Percentiles rank a stretch among this genome's conserved stretches.
These are phyloP conservation scores for Crocodylus rhombifer DNA, from an alignment of 2,797 vertebrate genomes.

Conservation along the genomic window DNA sequence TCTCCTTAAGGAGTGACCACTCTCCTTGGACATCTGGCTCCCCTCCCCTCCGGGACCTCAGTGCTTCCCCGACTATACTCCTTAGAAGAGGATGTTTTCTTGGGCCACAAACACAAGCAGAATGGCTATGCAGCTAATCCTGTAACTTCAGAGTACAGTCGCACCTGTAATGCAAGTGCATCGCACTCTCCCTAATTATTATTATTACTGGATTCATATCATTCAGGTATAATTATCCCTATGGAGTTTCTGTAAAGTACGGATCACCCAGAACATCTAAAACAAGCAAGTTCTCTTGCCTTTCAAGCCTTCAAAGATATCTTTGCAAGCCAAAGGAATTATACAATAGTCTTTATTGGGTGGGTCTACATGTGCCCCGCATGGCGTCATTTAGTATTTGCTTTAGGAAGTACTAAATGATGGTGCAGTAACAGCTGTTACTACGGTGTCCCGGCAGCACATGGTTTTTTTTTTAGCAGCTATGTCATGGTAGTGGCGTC, in stretches of 20 bases:
- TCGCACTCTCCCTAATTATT: not conserved
- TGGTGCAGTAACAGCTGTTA: no score
- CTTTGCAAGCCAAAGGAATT: not conserved
- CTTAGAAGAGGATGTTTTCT: not conserved
- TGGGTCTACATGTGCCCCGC: no score
- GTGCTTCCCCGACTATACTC: no score
- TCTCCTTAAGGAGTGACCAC: no score
- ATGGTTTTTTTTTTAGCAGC: no score
- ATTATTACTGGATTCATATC: not conserved
- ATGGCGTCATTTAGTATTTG: no score
- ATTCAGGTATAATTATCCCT: not conserved
- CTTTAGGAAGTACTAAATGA: no score
- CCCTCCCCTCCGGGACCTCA: no score
- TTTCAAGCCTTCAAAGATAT: not conserved
- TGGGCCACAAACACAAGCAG: not conserved
- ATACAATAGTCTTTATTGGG: no score
- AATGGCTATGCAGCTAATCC: not conserved
- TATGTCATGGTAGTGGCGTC: no score
- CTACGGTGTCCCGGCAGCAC: no score
- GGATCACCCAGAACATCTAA: not conserved
- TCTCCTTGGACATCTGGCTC: no score
- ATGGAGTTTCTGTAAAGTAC: not conserved
- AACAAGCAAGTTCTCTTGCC: not conserved
- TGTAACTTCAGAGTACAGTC: accelerated
- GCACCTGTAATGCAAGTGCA: not conserved